Conservation (phyloP, 1,140 invertebrate genomes). For the Drosophila ambigua region DNA sequence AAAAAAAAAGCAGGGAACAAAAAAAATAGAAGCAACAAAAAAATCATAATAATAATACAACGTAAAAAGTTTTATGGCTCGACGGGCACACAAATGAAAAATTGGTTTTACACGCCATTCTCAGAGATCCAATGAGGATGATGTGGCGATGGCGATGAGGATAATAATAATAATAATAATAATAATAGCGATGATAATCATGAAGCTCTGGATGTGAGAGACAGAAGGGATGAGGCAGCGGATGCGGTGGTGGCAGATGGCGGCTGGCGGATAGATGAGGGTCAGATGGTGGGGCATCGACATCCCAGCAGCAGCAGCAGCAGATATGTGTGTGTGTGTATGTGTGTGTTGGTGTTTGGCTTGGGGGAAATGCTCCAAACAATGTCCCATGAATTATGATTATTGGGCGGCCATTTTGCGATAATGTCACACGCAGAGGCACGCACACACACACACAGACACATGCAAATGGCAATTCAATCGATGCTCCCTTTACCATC, state of each 20-base stretch:
- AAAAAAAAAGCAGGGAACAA: background rate
- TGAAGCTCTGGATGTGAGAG: background rate
- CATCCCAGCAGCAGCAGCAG: background rate
- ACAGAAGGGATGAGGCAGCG: conserved; percentile 4
- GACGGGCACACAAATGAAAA: conserved; percentile 71
- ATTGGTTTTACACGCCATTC: conserved; percentile 75
- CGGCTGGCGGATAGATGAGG: conserved; percentile 1
- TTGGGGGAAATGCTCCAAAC: conserved; percentile 41
- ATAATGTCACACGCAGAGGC: conserved; percentile 55
- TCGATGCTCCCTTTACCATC: conserved; percentile 37
- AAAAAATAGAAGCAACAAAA: background rate
- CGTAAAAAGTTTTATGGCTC: conserved; percentile 74
- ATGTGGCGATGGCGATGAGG: conserved; percentile 12
- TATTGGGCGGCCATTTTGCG: conserved; percentile 50
- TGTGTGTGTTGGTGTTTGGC: conserved; percentile 1
- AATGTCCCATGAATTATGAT: conserved; percentile 68
- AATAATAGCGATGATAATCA: conserved; percentile 36
- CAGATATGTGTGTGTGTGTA: background rate
- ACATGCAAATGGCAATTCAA: conserved; percentile 56
- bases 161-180: conserved; percentile 22
- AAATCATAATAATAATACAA: conserved; percentile 59
- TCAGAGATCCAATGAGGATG: conserved; percentile 14
- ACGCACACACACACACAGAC: conserved; percentile 5
- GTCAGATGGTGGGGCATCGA: background rate
- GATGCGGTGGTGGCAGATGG: background rate